These are phyloP conservation scores for Lepus europaeus DNA, from an alignment of 2,113 vertebrate species.

Conservation along the genomic window DNA sequence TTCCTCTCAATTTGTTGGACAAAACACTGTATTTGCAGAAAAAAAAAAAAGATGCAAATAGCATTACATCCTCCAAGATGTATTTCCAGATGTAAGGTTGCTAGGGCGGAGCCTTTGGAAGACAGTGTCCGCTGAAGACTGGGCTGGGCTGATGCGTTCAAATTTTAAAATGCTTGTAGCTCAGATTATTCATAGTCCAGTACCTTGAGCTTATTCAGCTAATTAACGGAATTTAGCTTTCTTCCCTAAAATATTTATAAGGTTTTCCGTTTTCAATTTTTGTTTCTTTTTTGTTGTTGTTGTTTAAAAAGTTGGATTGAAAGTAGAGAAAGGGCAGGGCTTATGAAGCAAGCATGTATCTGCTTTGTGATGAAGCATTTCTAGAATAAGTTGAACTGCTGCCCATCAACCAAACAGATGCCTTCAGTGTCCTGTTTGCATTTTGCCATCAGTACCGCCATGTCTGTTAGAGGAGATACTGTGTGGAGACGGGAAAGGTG, in stretches of 20 bases:
- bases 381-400: slow-evolving; percentile 5
- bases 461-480: background rate
- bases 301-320: background rate
- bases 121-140: background rate
- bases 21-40: too few species aligned
- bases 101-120: background rate
- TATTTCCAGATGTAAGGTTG: background rate
- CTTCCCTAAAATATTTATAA: background rate
- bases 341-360: background rate
- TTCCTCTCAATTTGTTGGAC: too few species aligned
- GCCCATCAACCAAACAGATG: background rate
- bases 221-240: slow-evolving; percentile 21
- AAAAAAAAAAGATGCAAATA: too few species aligned
- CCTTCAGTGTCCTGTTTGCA: background rate
- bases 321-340: background rate
- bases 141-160: background rate
- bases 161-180: background rate
- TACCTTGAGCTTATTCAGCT: background rate
- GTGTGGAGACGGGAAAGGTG: background rate
- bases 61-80: background rate
- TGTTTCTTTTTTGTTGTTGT: background rate
- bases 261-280: background rate
- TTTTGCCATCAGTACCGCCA: background rate
- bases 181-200: background rate
- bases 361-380: slow-evolving; percentile 39